These are phyloP conservation scores for Aelia acuminata DNA, from an alignment of 2,888 invertebrate genomes.

Conservation along the genomic window DNA sequence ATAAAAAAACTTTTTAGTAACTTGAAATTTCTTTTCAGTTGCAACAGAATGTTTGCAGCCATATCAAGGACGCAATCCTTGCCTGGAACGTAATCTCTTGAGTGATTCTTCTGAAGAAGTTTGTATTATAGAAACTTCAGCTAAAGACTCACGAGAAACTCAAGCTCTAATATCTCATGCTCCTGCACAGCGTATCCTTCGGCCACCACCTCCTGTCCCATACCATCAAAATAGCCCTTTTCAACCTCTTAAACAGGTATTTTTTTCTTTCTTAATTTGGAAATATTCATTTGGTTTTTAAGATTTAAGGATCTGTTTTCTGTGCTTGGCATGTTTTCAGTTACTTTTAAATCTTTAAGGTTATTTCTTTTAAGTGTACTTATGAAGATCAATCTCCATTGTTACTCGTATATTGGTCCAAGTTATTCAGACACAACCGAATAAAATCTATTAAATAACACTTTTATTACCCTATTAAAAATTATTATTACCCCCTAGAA, in stretches of 20 bases:
- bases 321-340: too few relatives aligned
- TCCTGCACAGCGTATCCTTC: conserved; percentile 70
- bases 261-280: not conserved
- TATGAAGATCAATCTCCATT: too few relatives aligned
- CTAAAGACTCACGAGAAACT: conserved; percentile 69
- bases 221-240: conserved; percentile 64
- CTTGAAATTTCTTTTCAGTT: conserved; percentile 36
- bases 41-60: conserved; percentile 74
- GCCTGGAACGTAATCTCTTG: conserved; percentile 82
- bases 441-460: too few relatives aligned
- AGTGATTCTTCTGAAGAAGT: conserved; percentile 67
- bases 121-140: conserved; percentile 61
- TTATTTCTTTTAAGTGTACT: too few relatives aligned
- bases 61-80: conserved; percentile 88
- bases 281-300: not conserved
- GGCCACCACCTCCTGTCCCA: conserved; percentile 61
- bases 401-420: too few relatives aligned
- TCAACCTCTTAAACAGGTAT: conserved; percentile 60
- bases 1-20: not conserved
- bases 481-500: too few relatives aligned
- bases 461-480: too few relatives aligned
- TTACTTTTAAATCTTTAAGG: too few relatives aligned
- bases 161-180: conserved; percentile 65
- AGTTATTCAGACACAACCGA: too few relatives aligned
- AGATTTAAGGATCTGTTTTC: too few relatives aligned